Evolutionary conservation across 2,888 invertebrate genomes (phyloP), one percentile per base, ranked within the genome.

Genomic region (Calephelis perditalis): DNA sequence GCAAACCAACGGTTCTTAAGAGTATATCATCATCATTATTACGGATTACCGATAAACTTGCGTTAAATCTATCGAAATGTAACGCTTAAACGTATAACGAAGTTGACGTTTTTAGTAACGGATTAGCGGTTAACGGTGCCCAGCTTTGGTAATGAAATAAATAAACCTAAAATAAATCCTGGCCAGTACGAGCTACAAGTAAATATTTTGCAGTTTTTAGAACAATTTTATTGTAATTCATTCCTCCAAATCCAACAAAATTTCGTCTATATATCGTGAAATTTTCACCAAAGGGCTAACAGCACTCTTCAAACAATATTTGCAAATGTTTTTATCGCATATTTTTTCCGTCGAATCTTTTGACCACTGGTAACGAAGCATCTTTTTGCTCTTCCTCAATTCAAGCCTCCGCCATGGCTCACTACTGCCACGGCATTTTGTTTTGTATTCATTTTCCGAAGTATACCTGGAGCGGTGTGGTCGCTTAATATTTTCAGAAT

Each of bases 251-350:
- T 86, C 80, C 60, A 75, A 73, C 62, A 87, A 64, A 62, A 84
- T 68, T 54, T 65, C 75, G 62, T 87, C 84, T 47, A 88, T 78
- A 63, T 81, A 81, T 12, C 69, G 72, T 35, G 81, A 78, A 61
- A 88, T 74, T 71, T 81, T 77, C 43, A 81, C 62, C 78, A 87
- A 82, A 2, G 85, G 84, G 62, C 80, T 79, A 15, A 73, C 64
- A 6, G 77, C 71, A 64, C 68, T 74, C 44, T 66, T 70, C 35
- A 73, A 68, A 65, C 76, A 71, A 67, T 74, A 75, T 59, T 65
- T 68, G 64, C 70, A 73, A 44, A 62, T 60, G 57, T 61, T 62
- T 15, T 59, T 60, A 26, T 64, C 36, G 3, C 63, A 61, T 35
- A 62, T 45, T 58, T 61, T 63, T 11, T 43, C 15, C 43, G 44